Evolutionary conservation across 1,140 invertebrate species (phyloP).

Genomic region (Onthophagus taurus): DNA sequence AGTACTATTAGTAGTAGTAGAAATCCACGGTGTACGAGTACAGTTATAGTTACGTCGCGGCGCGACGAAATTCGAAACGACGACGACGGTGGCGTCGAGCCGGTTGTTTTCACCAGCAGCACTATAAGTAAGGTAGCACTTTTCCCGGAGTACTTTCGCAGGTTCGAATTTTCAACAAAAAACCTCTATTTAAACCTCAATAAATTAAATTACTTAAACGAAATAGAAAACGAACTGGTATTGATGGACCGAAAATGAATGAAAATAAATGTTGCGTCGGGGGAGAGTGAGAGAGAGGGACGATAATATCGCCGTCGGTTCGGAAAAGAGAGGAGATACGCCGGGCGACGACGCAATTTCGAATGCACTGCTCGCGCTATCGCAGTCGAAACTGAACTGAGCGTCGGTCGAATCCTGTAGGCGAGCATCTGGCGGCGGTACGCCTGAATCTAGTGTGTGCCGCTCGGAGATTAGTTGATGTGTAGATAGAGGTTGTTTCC

Average conservation of each 20-base stretch:
- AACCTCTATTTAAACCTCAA: no score
- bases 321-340: neutral
- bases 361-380: slow-evolving; percentile 25
- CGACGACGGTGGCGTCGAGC: no score
- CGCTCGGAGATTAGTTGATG: slow-evolving; percentile 22
- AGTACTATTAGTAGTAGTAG: no score
- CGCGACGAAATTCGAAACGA: no score
- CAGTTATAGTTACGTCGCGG: no score
- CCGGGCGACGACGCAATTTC: slow-evolving; percentile 5
- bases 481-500: slow-evolving; percentile 25
- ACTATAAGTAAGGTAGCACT: no score
- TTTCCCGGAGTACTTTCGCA: no score
- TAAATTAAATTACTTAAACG: neutral
- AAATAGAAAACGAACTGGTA: neutral
- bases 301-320: neutral
- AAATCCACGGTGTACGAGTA: no score
- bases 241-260: neutral
- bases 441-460: slow-evolving; percentile 25
- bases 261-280: neutral
- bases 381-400: slow-evolving; percentile 34
- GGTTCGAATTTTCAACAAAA: no score
- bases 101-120: no score
- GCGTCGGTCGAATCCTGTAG: slow-evolving; percentile 19
- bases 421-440: slow-evolving; percentile 29
- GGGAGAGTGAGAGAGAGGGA: neutral